Evolutionary conservation across 2,888 invertebrate genomes (phyloP).

Genomic region (Lobophora halterata): DNA sequence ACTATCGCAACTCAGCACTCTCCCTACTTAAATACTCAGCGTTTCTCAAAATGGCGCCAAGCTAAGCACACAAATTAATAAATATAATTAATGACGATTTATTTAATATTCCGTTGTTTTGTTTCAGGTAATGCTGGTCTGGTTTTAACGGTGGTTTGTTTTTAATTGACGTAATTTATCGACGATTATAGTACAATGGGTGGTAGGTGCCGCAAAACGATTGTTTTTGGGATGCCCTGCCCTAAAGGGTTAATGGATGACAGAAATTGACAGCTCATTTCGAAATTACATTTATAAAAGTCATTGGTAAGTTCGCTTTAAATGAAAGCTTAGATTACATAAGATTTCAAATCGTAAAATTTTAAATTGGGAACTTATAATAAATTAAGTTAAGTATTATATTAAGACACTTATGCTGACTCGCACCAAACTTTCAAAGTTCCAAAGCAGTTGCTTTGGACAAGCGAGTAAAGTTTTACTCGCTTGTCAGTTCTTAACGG

Average conservation of each 20-base stretch:
- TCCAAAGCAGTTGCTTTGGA: too few species aligned
- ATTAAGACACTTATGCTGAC: too few species aligned
- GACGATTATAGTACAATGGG: conserved; percentile 25
- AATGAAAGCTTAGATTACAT: too few species aligned
- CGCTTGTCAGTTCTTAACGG: too few species aligned
- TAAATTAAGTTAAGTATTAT: too few species aligned
- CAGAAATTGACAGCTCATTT: neutral
- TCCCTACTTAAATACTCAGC: neutral
- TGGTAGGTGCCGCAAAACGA: conserved; percentile 3
- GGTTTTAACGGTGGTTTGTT: conserved; percentile 34
- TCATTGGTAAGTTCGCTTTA: too few species aligned
- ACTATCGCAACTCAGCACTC: conserved; percentile 1
- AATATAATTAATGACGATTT: conserved; percentile 34
- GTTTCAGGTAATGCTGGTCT: conserved; percentile 47
- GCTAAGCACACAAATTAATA: conserved; percentile 22
- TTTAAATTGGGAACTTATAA: too few species aligned
- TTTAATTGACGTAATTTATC: conserved; percentile 32
- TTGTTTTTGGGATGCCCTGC: conserved; percentile 1
- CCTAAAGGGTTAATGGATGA: conserved; percentile 1
- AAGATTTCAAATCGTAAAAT: too few species aligned
- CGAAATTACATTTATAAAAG: neutral
- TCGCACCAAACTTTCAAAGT: too few species aligned
- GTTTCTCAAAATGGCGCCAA: conserved; percentile 18
- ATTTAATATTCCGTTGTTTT: conserved; percentile 43
- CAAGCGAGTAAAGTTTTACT: too few species aligned